Conservation (phyloP, 2,888 invertebrate genomes). For the Idaea biselata region DNA sequence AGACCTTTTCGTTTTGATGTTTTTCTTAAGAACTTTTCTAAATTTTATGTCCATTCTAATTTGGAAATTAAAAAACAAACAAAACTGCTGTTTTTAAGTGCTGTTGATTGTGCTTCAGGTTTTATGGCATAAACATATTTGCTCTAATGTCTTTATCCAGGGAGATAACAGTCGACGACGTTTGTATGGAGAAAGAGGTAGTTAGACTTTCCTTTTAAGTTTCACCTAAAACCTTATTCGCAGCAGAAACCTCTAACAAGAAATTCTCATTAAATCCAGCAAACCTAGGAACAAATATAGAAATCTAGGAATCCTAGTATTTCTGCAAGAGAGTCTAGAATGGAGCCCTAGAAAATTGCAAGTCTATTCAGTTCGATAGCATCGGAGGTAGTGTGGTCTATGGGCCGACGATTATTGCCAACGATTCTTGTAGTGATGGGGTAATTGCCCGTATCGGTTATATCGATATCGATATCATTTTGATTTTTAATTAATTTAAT, state of each 20-base stretch:
- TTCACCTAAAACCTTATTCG: background rate
- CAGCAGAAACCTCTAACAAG: background rate
- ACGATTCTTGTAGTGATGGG: constrained; percentile 48
- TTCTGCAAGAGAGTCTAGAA: background rate
- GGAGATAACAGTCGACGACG: too few relatives aligned
- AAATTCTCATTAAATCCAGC: background rate
- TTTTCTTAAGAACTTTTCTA: too few relatives aligned
- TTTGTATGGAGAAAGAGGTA: background rate
- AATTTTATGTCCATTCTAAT: too few relatives aligned
- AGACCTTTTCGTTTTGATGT: too few relatives aligned
- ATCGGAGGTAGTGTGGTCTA: constrained; percentile 41
- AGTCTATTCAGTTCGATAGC: constrained; percentile 23
- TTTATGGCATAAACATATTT: too few relatives aligned
- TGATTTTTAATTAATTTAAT: too few relatives aligned
- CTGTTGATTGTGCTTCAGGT: too few relatives aligned
- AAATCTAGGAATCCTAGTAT: background rate
- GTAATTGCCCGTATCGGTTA: background rate
- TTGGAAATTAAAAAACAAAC: too few relatives aligned
- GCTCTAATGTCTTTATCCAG: too few relatives aligned
- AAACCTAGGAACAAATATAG: background rate
- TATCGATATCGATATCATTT: background rate
- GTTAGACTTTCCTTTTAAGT: background rate
- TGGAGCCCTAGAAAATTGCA: constrained; percentile 34
- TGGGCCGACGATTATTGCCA: constrained; percentile 59
- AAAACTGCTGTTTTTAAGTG: too few relatives aligned